Percentiles rank a stretch among this genome's conserved stretches.
Conservation (phyloP, 2,797 vertebrate species). For the Aselliscus stoliczkanus region DNA sequence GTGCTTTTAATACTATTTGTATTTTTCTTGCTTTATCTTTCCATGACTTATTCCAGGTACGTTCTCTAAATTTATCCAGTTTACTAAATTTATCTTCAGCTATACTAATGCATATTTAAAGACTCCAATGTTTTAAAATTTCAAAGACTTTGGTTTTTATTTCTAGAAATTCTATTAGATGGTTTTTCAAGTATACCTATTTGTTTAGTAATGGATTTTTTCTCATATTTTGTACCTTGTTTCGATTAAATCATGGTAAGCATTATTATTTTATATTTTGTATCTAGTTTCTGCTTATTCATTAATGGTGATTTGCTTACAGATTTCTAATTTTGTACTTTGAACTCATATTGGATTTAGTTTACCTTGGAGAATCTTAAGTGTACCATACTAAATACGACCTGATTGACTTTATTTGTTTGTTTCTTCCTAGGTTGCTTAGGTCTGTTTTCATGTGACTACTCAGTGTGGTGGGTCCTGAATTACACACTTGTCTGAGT, state of each 20-base stretch:
- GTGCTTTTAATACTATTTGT: neutral
- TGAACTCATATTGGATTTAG: neutral
- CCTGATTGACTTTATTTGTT: neutral
- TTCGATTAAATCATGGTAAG: neutral
- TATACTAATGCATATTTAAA: neutral
- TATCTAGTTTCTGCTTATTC: neutral
- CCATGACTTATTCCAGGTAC: neutral
- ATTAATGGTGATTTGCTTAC: neutral
- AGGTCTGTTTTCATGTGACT: neutral
- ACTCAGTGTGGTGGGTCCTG: neutral
- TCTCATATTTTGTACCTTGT: neutral
- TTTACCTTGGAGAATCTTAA: neutral
- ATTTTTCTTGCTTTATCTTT: neutral
- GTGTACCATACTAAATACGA: neutral
- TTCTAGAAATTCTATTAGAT: neutral
- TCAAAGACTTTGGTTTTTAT: neutral
- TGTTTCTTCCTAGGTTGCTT: neutral
- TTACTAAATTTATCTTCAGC: neutral
- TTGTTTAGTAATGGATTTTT: neutral
- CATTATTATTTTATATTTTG: neutral
- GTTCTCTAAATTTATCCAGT: neutral
- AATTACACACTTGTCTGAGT: neutral
- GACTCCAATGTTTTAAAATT: neutral
- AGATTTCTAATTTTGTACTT: neutral
- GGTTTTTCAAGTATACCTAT: neutral